These are phyloP conservation scores for Penaeus vannamei DNA, from an alignment of 1,140 invertebrate genomes.

Conservation along the genomic window DNA sequence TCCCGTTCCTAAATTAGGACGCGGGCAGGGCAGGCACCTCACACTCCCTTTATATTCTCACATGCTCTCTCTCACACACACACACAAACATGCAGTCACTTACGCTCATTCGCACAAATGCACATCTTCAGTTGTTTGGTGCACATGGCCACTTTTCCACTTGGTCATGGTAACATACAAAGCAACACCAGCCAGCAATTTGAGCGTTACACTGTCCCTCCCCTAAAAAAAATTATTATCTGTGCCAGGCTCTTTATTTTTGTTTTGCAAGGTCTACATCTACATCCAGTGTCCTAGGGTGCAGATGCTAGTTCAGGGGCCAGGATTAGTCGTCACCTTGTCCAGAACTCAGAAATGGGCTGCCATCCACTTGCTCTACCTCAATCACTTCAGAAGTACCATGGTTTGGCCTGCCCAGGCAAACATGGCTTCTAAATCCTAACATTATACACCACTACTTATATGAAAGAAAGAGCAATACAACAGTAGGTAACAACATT, in stretches of 20 bases:
- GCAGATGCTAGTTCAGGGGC: no score
- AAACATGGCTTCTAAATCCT: slow-evolving; percentile 55
- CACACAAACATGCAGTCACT: no score
- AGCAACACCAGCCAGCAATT: background rate
- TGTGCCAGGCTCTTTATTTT: no score
- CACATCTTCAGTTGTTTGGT: background rate
- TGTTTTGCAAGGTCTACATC: no score
- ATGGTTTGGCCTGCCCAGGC: slow-evolving; percentile 41
- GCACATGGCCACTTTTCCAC: background rate
- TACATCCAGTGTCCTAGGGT: no score
- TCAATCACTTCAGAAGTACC: slow-evolving; percentile 40
- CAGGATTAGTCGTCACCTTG: background rate
- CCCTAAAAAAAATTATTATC: no score
- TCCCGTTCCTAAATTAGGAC: slow-evolving; percentile 48
- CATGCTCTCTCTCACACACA: background rate
- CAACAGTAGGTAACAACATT: slow-evolving; percentile 60
- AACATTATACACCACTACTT: slow-evolving; percentile 62
- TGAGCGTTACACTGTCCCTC: no score
- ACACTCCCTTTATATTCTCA: slow-evolving; percentile 25
- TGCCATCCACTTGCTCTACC: slow-evolving; percentile 45
- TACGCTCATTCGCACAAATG: background rate
- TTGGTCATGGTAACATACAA: slow-evolving; percentile 4
- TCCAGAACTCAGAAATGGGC: slow-evolving; percentile 21
- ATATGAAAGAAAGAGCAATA: slow-evolving; percentile 61
- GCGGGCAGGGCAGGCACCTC: slow-evolving; percentile 45